phyloP scores from a whole-genome alignment of 2,888 invertebrate genomes.

The Neoaliturus tenellus region DNA sequence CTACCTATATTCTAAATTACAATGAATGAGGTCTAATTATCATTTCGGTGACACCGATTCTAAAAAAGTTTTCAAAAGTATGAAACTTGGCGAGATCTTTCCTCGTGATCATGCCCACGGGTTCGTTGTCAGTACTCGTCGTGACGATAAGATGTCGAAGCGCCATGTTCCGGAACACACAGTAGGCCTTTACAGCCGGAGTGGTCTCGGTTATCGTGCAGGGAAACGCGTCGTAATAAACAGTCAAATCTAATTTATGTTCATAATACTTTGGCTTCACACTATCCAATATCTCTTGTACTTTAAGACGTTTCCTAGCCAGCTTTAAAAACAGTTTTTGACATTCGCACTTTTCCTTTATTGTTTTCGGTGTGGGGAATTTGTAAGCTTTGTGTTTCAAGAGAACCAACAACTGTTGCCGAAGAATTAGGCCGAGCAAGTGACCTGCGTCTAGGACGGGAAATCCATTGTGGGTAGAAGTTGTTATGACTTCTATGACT shows the following conservation, averaged over 20 bases:
- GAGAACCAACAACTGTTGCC: conserved; percentile 77
- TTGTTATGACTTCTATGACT: conserved; percentile 57
- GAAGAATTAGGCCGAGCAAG: conserved; percentile 72
- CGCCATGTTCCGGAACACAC: not conserved
- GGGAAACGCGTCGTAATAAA: conserved; percentile 62
- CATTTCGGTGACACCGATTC: conserved; percentile 71
- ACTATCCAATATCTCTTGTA: not conserved
- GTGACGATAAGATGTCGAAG: not conserved
- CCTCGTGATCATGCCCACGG: conserved; percentile 79
- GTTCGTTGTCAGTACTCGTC: conserved; percentile 69
- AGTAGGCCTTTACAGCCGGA: not conserved
- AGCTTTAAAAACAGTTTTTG: conserved; percentile 55
- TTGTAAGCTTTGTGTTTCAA: conserved; percentile 74
- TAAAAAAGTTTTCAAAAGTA: conserved; percentile 70
- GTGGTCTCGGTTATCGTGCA: conserved; percentile 56
- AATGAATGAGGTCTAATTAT: conserved; percentile 37
- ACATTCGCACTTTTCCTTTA: conserved; percentile 57
- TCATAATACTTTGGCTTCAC: not conserved
- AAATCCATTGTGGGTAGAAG: conserved; percentile 63
- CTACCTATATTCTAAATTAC: not conserved
- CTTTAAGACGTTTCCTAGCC: conserved; percentile 22
- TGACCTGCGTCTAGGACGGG: conserved; percentile 58
- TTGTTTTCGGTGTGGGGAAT: conserved; percentile 52
- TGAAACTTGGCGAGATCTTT: conserved; percentile 77
- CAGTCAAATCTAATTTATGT: conserved; percentile 55